Base-by-base conservation (phyloP, 1,140 invertebrate genomes). In the Trichomalopsis sarcophagae region DNA sequence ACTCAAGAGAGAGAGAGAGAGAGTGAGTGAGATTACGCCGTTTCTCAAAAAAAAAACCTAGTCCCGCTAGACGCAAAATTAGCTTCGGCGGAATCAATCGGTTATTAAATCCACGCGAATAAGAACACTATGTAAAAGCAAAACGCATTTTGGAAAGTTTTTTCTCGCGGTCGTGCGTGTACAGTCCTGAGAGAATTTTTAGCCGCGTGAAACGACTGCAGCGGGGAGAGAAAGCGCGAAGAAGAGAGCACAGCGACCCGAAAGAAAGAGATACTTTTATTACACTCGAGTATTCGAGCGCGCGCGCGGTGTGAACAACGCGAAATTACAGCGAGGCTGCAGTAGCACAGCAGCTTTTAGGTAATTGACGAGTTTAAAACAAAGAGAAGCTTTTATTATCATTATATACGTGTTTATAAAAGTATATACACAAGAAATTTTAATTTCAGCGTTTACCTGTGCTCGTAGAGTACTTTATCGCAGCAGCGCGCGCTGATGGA, bases 241-340 rank as follows among this genome's bases (percentile, higher is more conserved):
- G 27, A 27, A 27, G 27, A 27, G 81, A 83, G 40, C 1, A 44
- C 33, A 36, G 33, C 33, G 33, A 71, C 30, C 33, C 27, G 55
- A 75, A 74, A 82, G n/a, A 44, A 76, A 83, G 33, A 83, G 74
- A 77, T 74, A 74, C 71, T 82, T 82, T 82, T 82, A 82, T 82
- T 82, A 62, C 81, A 30, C 47, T 75, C 9, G 21, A 62, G 81
- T 75, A 71, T 82, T 82, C 74, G 81, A 82, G 81, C 36, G 68
- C 27, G 27, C 27, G 27, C 27, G 27, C 68, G 17, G n/a, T 81
- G 66, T 30, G 68, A 73, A 81, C 79, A 81, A 81, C 79, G 23
- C 71, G 66, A 73, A 81, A 73, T 81, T 81, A 81, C 79, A 71
- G 79, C 13, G 7, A 36, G 47, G 55, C 21, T 6, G 21, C 21